These are phyloP conservation scores for Nettapus auritus DNA, from an alignment of 2,113 vertebrate species.

Conservation along the genomic window DNA sequence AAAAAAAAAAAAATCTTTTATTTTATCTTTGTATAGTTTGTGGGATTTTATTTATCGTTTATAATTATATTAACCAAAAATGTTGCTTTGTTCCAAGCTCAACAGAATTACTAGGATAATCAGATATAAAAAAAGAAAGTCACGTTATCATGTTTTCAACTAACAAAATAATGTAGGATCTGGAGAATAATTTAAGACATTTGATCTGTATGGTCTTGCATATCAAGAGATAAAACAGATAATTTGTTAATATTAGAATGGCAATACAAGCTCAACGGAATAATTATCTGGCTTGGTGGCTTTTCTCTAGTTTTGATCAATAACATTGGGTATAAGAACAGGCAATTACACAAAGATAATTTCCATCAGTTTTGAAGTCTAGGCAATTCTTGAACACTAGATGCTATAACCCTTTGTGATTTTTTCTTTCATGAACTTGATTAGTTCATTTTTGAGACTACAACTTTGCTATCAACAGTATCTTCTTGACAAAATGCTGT, in stretches of 20 bases:
- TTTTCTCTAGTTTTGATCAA: neutral
- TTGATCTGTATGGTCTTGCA: neutral
- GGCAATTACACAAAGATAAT: fast-evolving
- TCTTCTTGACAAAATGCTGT: neutral
- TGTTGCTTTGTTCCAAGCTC: neutral
- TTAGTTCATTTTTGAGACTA: neutral
- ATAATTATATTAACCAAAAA: neutral
- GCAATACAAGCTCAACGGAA: neutral
- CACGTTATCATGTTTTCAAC: neutral
- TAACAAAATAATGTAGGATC: neutral
- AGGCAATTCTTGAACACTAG: neutral
- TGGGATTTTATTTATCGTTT: neutral
- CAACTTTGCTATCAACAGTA: neutral
- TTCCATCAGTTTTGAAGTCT: neutral
- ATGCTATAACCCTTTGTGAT: fast-evolving
- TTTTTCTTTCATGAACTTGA: neutral
- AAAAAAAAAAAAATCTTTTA: too few species aligned
- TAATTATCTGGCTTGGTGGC: neutral
- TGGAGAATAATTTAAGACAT: neutral
- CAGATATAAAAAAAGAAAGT: neutral
- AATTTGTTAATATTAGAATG: neutral
- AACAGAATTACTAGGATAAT: neutral
- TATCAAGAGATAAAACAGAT: neutral
- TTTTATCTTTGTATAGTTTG: neutral
- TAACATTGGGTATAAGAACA: neutral